Conservation (phyloP, 1,140 invertebrate genomes). For the Drosophila hydei region DNA sequence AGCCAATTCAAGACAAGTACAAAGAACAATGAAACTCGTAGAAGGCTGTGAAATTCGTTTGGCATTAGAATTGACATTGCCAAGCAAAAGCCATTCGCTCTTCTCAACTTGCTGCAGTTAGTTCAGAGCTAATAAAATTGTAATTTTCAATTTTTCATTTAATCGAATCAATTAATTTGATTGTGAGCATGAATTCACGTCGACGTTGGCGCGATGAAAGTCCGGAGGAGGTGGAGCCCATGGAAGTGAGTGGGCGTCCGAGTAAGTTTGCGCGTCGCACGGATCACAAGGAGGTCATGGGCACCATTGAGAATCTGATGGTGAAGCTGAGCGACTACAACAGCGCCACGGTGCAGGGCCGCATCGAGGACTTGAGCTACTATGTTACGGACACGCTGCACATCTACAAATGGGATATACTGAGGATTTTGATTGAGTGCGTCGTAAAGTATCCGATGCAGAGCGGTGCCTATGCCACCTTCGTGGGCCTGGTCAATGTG, state of each 20-base stretch:
- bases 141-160: neutral
- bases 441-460: constrained; percentile 97
- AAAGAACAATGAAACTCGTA: no score
- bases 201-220: constrained; percentile 8
- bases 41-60: neutral
- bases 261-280: constrained; percentile 1
- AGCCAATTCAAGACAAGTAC: no score
- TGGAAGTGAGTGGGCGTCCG: neutral
- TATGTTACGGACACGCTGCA: constrained; percentile 14
- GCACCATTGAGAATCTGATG: constrained; percentile 20
- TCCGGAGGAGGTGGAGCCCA: neutral
- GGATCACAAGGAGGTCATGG: neutral
- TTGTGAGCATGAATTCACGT: constrained; percentile 19
- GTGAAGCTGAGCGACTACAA: constrained; percentile 14
- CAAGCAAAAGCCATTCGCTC: constrained; percentile 3
- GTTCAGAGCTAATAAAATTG: neutral
- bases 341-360: constrained; percentile 8
- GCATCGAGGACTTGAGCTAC: constrained; percentile 39
- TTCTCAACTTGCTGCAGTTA: neutral
- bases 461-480: constrained; percentile 97
- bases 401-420: constrained; percentile 88
- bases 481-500: constrained; percentile 97
- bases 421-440: constrained; percentile 95
- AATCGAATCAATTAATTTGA: neutral
- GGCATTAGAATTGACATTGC: neutral